Percentiles rank a stretch among this genome's conserved stretches.
phyloP scores from a whole-genome alignment of 2,113 vertebrate genomes.

The Lonchura striata region DNA sequence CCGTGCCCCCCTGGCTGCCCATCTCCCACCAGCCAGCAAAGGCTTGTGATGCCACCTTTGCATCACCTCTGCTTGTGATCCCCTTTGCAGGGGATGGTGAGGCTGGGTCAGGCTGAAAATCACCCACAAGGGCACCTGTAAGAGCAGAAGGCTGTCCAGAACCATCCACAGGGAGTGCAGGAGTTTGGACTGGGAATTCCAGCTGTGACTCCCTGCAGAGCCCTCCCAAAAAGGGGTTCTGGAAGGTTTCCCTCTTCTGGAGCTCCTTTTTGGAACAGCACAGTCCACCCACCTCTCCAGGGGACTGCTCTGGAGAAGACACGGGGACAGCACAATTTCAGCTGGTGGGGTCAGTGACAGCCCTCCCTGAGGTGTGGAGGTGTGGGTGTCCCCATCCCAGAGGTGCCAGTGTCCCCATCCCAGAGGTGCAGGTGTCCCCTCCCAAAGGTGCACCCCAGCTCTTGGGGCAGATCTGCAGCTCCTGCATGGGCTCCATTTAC shows the following conservation, averaged over 20 bases:
- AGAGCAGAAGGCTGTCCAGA: background rate
- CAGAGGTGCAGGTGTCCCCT: background rate
- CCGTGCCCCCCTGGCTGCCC: fast-evolving
- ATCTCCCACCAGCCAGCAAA: background rate
- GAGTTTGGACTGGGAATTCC: background rate
- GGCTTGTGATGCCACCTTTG: background rate
- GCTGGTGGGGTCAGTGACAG: background rate
- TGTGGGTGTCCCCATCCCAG: no score
- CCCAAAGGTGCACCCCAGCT: background rate
- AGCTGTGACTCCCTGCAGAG: background rate
- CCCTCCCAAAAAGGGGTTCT: background rate
- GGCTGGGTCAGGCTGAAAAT: background rate
- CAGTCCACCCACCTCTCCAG: no score
- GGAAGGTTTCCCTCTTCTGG: background rate
- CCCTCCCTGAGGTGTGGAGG: background rate
- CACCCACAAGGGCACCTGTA: fast-evolving
- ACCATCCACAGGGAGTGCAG: background rate
- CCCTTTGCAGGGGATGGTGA: background rate
- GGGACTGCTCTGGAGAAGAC: background rate
- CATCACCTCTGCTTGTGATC: no score
- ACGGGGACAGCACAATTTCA: fast-evolving
- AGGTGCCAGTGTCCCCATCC: background rate
- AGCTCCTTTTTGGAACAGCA: background rate
- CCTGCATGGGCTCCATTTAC: background rate
- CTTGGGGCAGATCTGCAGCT: background rate